These are phyloP conservation scores for Hirtodrosophila histrioides DNA, from an alignment of 2,888 invertebrate genomes.

Conservation along the genomic window DNA sequence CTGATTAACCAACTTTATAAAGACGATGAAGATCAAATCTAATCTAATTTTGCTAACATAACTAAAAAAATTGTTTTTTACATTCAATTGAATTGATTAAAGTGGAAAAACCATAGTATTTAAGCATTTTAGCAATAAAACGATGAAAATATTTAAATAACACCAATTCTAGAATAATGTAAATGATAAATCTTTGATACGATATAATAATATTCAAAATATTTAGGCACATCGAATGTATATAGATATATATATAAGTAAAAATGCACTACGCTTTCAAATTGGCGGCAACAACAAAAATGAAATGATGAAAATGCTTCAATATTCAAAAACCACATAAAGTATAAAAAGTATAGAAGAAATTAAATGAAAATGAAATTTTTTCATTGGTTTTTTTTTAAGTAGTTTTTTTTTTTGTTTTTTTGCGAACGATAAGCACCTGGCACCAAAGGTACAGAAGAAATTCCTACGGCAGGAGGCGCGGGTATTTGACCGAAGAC, in stretches of 20 bases:
- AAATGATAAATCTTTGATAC: conserved; percentile 37
- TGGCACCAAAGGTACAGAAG: conserved; percentile 85
- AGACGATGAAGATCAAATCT: conserved; percentile 20
- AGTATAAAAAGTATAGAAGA: conserved; percentile 36
- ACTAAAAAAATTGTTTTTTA: conserved; percentile 37
- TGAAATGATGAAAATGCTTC: conserved; percentile 51
- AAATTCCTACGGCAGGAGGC: conserved; percentile 85
- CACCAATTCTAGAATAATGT: conserved; percentile 69
- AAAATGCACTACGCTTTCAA: conserved; percentile 63
- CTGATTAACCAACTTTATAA: conserved; percentile 15
- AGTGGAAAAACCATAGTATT: conserved; percentile 29
- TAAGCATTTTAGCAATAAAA: conserved; percentile 40
- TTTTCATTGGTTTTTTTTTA: conserved; percentile 43
- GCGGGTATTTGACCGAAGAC: conserved; percentile 87
- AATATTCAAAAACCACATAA: conserved; percentile 53
- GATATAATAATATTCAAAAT: conserved; percentile 17
- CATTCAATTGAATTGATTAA: conserved; percentile 37
- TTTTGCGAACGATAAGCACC: conserved; percentile 84
- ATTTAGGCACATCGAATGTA: conserved; percentile 58
- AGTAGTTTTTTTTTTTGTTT: conserved; percentile 51
- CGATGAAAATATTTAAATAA: conserved; percentile 38
- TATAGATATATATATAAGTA: conserved; percentile 36
- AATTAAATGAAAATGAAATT: conserved; percentile 51
- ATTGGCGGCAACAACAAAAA: conserved; percentile 47
- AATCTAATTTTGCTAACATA: conserved; percentile 45